phyloP scores from a whole-genome alignment of 92 coral and sea anemone genomes.

The Phenganax subtilis region DNA sequence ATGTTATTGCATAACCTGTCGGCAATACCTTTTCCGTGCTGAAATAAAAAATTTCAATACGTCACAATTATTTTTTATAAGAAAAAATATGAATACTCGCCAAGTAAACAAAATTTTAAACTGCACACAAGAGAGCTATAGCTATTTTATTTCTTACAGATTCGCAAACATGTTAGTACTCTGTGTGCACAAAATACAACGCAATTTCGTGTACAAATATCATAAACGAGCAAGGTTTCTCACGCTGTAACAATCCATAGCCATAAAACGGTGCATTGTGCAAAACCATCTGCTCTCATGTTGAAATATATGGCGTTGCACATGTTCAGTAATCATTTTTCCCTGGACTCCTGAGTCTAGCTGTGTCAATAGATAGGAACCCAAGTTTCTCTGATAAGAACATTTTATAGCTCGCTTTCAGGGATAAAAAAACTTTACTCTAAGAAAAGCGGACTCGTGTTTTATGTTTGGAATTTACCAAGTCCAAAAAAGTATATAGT shows the following conservation, averaged over 20 bases:
- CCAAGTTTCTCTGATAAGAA: conserved; percentile 19
- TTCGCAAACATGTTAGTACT: neutral
- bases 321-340: neutral
- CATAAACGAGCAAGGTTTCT: neutral
- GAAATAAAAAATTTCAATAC: too few relatives aligned
- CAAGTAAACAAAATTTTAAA: too few relatives aligned
- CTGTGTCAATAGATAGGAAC: conserved; percentile 14
- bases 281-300: neutral
- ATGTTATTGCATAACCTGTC: too few relatives aligned
- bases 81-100: too few relatives aligned
- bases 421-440: neutral
- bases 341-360: neutral
- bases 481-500: neutral
- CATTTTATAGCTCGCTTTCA: neutral
- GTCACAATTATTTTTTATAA: too few relatives aligned
- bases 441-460: neutral
- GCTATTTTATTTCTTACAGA: too few relatives aligned
- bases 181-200: neutral
- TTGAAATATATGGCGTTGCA: neutral
- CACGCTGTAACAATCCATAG: neutral
- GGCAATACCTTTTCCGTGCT: too few relatives aligned
- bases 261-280: conserved; percentile 13
- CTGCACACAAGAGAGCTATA: too few relatives aligned
- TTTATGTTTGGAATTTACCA: neutral
- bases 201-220: neutral